phyloP scores from a whole-genome alignment of 2,797 vertebrate species.

The Ispidina picta region DNA sequence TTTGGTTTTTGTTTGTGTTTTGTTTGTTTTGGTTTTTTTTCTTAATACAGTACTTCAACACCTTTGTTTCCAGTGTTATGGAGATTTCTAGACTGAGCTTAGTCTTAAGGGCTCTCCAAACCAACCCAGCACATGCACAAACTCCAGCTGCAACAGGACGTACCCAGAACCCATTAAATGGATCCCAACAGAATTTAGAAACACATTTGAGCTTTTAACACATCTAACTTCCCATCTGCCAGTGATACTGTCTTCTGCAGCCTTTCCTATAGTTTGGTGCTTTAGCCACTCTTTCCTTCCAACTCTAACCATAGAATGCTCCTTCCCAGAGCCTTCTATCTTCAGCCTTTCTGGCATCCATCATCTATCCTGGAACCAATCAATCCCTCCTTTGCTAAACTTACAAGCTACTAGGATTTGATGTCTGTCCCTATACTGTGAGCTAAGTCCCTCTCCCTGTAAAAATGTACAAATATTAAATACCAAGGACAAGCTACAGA shows the following conservation, averaged over 20 bases:
- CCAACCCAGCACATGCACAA: not conserved
- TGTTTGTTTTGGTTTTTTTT: not conserved
- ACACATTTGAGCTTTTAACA: not conserved
- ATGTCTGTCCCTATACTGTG: not conserved
- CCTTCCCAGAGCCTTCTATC: not conserved
- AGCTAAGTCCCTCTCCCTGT: not conserved
- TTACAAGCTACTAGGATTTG: not conserved
- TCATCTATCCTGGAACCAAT: not conserved
- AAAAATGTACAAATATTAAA: not conserved
- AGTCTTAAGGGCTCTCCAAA: not conserved
- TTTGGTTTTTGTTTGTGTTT: too few relatives aligned
- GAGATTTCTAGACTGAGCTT: not conserved
- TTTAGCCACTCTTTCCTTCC: not conserved
- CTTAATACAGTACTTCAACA: not conserved
- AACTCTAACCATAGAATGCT: not conserved
- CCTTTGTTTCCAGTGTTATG: not conserved
- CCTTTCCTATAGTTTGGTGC: not conserved
- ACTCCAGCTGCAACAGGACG: not conserved
- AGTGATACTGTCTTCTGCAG: not conserved
- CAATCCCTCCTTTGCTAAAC: not conserved
- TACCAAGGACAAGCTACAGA: not conserved
- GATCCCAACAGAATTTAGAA: not conserved
- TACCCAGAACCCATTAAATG: not conserved
- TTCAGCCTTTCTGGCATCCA: not conserved
- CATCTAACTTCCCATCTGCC: not conserved